Percentiles rank a stretch among this genome's conserved stretches.
These are phyloP conservation scores for Zophobas atratus DNA, from an alignment of 1,140 invertebrate genomes.

Conservation along the genomic window DNA sequence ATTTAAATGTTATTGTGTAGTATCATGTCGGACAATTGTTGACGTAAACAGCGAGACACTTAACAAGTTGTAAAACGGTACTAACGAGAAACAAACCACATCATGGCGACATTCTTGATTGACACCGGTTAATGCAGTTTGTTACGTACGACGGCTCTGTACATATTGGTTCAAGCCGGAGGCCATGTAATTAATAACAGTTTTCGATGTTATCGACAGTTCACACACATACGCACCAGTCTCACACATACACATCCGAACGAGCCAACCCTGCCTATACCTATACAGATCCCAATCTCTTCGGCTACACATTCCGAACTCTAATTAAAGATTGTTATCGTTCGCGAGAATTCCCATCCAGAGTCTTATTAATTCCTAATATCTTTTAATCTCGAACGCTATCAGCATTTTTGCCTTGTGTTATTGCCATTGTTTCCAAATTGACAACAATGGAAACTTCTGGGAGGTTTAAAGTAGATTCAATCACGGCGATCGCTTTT, in stretches of 20 bases:
- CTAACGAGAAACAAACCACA: constrained; percentile 30
- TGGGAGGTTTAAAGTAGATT: constrained; percentile 30
- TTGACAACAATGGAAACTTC: constrained; percentile 47
- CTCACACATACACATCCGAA: constrained; percentile 47
- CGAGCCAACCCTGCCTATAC: constrained; percentile 42
- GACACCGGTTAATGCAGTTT: constrained; percentile 52
- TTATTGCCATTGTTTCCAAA: constrained; percentile 55
- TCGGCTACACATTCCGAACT: constrained; percentile 59
- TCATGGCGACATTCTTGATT: constrained; percentile 46
- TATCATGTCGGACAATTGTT: constrained; percentile 20
- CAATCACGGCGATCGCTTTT: background rate
- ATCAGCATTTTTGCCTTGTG: constrained; percentile 56
- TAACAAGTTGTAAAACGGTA: constrained; percentile 43
- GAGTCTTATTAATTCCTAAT: constrained; percentile 62
- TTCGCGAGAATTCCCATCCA: constrained; percentile 58
- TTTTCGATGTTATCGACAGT: constrained; percentile 42
- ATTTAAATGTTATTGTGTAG: background rate
- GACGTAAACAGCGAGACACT: constrained; percentile 36
- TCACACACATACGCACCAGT: constrained; percentile 52
- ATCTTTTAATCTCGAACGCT: constrained; percentile 57
- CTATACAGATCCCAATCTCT: constrained; percentile 47
- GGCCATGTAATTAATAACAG: constrained; percentile 56
- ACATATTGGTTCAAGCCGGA: constrained; percentile 48
- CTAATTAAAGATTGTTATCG: constrained; percentile 63
- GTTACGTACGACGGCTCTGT: constrained; percentile 50